A percentile compares a stretch with the other conserved stretches of the same genome.
Conservation (phyloP, 2,113 vertebrate genomes). For the Pseudorectes ferrugineus region DNA sequence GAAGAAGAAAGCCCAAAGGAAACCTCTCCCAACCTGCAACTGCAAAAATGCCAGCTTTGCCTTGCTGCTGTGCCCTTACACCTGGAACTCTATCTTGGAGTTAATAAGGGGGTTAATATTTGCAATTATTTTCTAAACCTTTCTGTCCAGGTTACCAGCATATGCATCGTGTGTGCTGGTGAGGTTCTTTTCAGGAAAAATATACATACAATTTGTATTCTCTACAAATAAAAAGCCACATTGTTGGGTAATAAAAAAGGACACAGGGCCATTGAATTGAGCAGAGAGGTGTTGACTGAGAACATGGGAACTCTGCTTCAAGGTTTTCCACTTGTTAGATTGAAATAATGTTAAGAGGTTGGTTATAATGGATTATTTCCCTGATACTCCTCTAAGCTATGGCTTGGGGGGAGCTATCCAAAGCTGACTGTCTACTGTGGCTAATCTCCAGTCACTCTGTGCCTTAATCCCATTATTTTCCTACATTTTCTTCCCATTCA, state of each 20-base stretch:
- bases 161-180: not conserved
- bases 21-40: not conserved
- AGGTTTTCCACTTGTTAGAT: not conserved
- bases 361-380: not conserved
- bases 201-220: not conserved
- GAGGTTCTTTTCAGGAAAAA: not conserved
- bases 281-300: not conserved
- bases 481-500: not conserved
- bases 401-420: not conserved
- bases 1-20: slow-evolving; percentile 17
- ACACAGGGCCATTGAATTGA: not conserved
- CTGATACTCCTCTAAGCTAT: not conserved
- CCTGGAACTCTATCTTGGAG: not conserved
- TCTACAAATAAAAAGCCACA: not conserved
- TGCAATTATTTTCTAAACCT: not conserved
- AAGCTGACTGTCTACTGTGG: not conserved
- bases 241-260: not conserved
- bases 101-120: not conserved
- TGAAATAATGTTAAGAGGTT: not conserved
- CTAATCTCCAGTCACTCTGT: not conserved
- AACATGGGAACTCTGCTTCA: not conserved
- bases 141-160: not conserved
- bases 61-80: not conserved
- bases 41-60: not conserved
- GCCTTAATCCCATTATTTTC: not conserved